These are phyloP conservation scores for Argyresthia goedartella DNA, from an alignment of 2,888 invertebrate genomes.

Conservation along the genomic window DNA sequence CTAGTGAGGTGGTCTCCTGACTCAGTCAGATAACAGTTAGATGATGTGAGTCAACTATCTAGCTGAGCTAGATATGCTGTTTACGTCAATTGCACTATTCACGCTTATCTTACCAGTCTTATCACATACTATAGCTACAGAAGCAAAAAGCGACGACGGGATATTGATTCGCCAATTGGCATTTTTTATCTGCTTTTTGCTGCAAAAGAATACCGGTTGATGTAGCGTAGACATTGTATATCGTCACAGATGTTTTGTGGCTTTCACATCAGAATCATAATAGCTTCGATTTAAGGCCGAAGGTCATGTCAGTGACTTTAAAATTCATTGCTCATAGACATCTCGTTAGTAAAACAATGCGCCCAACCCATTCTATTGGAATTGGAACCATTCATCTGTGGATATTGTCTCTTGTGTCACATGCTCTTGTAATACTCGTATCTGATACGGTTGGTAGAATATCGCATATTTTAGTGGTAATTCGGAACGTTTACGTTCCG, in stretches of 20 bases:
- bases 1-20: conserved; percentile 2
- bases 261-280: conserved; percentile 23
- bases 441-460: conserved; percentile 6
- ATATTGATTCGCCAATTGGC: no score
- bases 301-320: conserved; percentile 52
- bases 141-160: no score
- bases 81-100: no score
- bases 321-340: conserved; percentile 33
- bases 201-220: background rate
- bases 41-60: background rate
- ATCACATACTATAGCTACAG: no score
- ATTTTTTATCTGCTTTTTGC: no score
- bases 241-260: conserved; percentile 3
- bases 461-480: conserved; percentile 14
- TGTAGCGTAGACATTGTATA: background rate
- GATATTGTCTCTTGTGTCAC: conserved; percentile 27
- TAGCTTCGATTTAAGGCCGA: conserved; percentile 44
- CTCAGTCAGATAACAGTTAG: background rate
- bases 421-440: conserved; percentile 11
- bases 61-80: no score
- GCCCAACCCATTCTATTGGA: conserved; percentile 44
- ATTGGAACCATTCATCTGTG: no score
- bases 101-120: no score
- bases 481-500: conserved; percentile 26
- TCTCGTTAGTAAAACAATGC: conserved; percentile 31